These are phyloP conservation scores for Ophioninae sp. DNA, from an alignment of 2,888 invertebrate genomes.

Conservation along the genomic window DNA sequence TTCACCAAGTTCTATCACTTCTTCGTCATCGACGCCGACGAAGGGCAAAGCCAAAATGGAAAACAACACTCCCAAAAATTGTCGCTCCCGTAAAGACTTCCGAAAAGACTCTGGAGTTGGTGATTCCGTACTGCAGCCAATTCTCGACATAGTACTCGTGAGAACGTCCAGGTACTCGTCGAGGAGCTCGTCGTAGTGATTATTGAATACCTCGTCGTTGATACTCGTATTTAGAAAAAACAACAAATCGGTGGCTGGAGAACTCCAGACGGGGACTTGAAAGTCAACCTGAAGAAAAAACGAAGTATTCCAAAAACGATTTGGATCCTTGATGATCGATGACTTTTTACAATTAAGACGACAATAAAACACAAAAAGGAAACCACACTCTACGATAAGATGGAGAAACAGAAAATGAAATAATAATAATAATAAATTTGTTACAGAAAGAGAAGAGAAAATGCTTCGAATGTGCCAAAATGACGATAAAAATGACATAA, in stretches of 20 bases:
- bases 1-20: not conserved
- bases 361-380: too few species aligned
- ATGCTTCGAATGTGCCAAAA: too few species aligned
- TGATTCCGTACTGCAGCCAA: constrained; percentile 69
- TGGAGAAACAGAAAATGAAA: too few species aligned
- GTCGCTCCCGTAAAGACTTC: constrained; percentile 60
- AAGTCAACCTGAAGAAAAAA: constrained; percentile 80
- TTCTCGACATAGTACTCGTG: constrained; percentile 66
- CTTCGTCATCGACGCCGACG: constrained; percentile 34
- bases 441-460: too few species aligned
- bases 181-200: constrained; percentile 64
- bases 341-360: too few species aligned
- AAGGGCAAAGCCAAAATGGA: constrained; percentile 69
- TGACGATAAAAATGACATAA: too few species aligned
- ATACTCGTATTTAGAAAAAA: constrained; percentile 80
- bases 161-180: constrained; percentile 69
- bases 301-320: not conserved
- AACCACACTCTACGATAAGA: too few species aligned
- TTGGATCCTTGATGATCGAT: not conserved
- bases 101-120: constrained; percentile 68
- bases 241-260: constrained; percentile 80
- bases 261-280: constrained; percentile 79
- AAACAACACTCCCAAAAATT: constrained; percentile 65
- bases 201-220: constrained; percentile 60
- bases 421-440: too few species aligned